Evolutionary conservation across 2,113 vertebrate genomes (phyloP).

Genomic region (Peucedramus taeniatus): DNA sequence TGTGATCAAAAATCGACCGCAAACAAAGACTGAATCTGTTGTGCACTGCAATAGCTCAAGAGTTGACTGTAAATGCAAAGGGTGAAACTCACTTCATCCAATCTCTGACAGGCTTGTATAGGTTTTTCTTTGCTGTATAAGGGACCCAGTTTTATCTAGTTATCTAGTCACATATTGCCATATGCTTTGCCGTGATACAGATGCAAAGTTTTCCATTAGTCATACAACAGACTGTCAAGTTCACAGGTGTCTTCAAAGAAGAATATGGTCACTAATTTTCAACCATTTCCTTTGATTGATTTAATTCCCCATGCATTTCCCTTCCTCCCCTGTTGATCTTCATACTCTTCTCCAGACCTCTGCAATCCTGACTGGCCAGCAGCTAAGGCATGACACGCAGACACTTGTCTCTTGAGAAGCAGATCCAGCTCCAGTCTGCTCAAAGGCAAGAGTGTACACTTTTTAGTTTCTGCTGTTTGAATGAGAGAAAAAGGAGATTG

Average conservation of each 20-base stretch:
- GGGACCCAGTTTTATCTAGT: background rate
- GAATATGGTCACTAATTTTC: background rate
- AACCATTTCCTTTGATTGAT: background rate
- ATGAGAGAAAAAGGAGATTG: background rate
- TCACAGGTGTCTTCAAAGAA: background rate
- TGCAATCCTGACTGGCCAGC: background rate
- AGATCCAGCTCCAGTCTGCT: background rate
- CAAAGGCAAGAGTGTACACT: background rate
- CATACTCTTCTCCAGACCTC: background rate
- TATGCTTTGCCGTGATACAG: background rate
- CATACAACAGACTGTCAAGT: background rate
- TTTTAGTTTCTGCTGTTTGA: background rate
- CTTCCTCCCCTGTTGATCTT: background rate
- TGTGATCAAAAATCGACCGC: background rate
- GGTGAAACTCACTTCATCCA: background rate
- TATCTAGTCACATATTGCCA: background rate
- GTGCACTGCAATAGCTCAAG: background rate
- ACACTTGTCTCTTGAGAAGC: background rate
- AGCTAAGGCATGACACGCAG: accelerated
- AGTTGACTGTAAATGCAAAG: background rate
- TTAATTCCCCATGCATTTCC: background rate
- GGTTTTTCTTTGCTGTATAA: background rate
- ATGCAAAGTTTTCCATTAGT: background rate
- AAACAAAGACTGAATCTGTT: background rate
- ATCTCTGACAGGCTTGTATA: background rate